phyloP scores from a whole-genome alignment of 2,797 vertebrate genomes.

The Melanotaenia maccullochi region DNA sequence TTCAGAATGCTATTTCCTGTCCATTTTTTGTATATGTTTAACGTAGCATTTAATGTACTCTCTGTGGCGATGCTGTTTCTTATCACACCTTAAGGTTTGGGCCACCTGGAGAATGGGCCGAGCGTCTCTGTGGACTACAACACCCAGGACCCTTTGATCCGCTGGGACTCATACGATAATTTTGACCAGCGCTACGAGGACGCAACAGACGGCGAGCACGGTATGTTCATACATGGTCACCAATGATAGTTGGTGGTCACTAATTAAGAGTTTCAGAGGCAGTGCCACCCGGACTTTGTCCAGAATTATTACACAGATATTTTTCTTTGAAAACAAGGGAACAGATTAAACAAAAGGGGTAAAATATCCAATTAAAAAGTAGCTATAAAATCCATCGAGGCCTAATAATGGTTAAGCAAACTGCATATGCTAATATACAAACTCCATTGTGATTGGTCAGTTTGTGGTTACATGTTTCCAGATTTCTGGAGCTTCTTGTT shows the following conservation, averaged over 20 bases:
- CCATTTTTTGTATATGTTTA: background rate
- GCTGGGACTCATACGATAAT: conserved; percentile 94
- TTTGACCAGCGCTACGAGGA: conserved; percentile 87
- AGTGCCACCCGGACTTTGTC: background rate
- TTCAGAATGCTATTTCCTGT: background rate
- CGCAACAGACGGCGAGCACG: conserved; percentile 78
- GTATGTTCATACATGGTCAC: conserved; percentile 33
- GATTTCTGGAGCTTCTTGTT: too few relatives aligned
- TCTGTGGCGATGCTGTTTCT: conserved; percentile 1
- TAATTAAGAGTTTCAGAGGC: background rate
- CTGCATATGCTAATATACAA: too few relatives aligned
- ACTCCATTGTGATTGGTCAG: background rate
- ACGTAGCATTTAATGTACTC: background rate
- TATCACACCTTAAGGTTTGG: conserved; percentile 83
- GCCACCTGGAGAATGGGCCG: conserved; percentile 94
- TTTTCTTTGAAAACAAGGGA: too few relatives aligned
- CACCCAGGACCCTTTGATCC: conserved; percentile 94
- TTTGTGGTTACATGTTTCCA: too few relatives aligned
- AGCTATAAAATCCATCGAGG: too few relatives aligned
- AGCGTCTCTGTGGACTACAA: conserved; percentile 98
- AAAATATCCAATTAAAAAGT: too few relatives aligned
- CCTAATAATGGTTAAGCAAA: too few relatives aligned
- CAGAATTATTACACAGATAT: too few relatives aligned
- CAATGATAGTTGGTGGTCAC: conserved; percentile 15
- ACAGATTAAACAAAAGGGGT: too few relatives aligned